These are phyloP conservation scores for Microdon myrmicae DNA, from an alignment of 2,888 invertebrate species.

Conservation along the genomic window DNA sequence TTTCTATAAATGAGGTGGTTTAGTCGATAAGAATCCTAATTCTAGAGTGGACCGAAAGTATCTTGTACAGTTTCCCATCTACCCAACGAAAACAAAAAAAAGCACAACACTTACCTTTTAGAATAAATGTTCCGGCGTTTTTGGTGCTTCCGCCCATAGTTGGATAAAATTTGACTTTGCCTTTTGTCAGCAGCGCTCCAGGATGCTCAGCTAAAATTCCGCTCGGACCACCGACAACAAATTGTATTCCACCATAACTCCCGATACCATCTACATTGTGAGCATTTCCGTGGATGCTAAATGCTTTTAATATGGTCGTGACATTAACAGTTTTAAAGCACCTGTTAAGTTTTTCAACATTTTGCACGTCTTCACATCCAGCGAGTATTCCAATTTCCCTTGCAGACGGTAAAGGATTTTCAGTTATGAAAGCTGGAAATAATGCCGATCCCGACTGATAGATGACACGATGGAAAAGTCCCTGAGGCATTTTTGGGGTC, in stretches of 20 bases:
- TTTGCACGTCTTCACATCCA: constrained; percentile 61
- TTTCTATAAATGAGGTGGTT: too few relatives aligned
- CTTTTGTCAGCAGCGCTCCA: constrained; percentile 58
- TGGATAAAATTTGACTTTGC: constrained; percentile 63
- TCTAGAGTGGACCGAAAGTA: constrained; percentile 12
- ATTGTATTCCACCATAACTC: constrained; percentile 60
- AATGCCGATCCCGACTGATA: constrained; percentile 69
- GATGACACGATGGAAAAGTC: constrained; percentile 69
- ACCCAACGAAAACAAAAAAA: background rate
- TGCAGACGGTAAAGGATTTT: constrained; percentile 62
- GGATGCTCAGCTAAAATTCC: constrained; percentile 63
- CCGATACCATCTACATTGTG: constrained; percentile 56
- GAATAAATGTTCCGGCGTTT: constrained; percentile 67
- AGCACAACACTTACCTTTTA: constrained; percentile 62
- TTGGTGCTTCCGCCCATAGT: constrained; percentile 68
- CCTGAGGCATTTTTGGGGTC: constrained; percentile 65
- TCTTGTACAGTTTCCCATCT: background rate
- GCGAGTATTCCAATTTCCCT: constrained; percentile 63
- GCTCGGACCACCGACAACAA: constrained; percentile 64
- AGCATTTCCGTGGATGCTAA: constrained; percentile 60
- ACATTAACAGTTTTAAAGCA: constrained; percentile 64
- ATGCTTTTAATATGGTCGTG: constrained; percentile 63
- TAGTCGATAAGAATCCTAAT: too few relatives aligned
- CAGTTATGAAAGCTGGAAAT: constrained; percentile 68
- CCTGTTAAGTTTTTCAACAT: constrained; percentile 59